A percentile compares a stretch with the other conserved stretches of the same genome.
Evolutionary conservation across 1,140 invertebrate genomes (phyloP).

Genomic region (Amphibalanus amphitrite): DNA sequence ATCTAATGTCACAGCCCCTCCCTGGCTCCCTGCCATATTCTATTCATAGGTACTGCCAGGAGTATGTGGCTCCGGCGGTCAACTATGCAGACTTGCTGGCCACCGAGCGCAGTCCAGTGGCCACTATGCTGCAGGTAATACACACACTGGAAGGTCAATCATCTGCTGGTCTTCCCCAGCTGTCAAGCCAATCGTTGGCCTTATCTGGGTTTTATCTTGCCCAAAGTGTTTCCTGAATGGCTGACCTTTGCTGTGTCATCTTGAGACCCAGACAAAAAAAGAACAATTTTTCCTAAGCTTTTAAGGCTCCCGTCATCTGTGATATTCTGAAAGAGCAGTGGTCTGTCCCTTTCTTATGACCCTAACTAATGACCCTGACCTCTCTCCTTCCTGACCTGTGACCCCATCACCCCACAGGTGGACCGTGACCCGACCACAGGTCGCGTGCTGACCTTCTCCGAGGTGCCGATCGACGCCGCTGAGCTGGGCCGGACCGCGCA

Average conservation of each 20-base stretch:
- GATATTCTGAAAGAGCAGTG: too few species aligned
- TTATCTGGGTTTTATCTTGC: too few species aligned
- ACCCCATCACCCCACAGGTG: neutral
- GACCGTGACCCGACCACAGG: conserved; percentile 45
- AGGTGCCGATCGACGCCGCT: conserved; percentile 39
- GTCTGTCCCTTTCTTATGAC: too few species aligned
- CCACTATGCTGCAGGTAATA: neutral
- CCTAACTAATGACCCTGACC: too few species aligned
- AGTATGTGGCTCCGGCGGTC: neutral
- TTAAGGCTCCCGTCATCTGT: too few species aligned
- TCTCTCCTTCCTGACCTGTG: too few species aligned
- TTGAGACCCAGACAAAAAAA: too few species aligned
- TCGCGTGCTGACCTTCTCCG: conserved; percentile 43
- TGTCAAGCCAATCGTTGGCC: too few species aligned
- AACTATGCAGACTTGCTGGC: neutral
- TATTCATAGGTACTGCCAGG: neutral
- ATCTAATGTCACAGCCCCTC: neutral
- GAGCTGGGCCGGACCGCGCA: conserved; percentile 38
- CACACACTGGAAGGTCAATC: neutral
- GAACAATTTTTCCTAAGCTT: too few species aligned
- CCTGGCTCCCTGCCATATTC: neutral
- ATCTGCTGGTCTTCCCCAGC: neutral
- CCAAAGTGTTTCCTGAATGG: too few species aligned
- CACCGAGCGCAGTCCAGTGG: neutral
- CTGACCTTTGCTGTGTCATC: too few species aligned